A percentile compares a stretch with the other conserved stretches of the same genome.
Conservation (phyloP, 1,140 invertebrate genomes). For the Acarapis woodi region DNA sequence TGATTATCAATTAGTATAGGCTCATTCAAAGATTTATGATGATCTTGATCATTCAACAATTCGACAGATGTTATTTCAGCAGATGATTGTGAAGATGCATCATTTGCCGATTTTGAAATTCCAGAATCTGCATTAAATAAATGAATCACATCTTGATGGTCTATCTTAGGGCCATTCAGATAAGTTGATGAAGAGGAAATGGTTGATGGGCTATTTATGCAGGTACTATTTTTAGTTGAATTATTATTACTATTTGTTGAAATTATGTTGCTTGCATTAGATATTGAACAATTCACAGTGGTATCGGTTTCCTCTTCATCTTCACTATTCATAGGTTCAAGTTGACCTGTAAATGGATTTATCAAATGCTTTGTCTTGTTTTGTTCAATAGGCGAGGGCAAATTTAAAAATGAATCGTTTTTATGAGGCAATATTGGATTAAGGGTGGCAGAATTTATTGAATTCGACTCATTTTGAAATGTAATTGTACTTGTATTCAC, state of each 20-base stretch:
- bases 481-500: too few relatives aligned
- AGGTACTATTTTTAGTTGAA: constrained; percentile 10
- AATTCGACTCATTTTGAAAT: too few relatives aligned
- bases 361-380: constrained; percentile 36
- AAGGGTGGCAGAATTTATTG: too few relatives aligned
- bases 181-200: constrained; percentile 10
- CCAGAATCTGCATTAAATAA: constrained; percentile 12
- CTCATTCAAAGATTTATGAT: too few relatives aligned
- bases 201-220: constrained; percentile 10
- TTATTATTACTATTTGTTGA: constrained; percentile 4
- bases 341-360: constrained; percentile 51
- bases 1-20: too few relatives aligned
- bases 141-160: too few relatives aligned
- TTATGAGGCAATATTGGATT: too few relatives aligned
- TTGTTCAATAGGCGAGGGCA: constrained; percentile 8
- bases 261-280: not conserved
- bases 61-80: constrained; percentile 7
- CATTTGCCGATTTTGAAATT: constrained; percentile 11
- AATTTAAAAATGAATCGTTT: constrained; percentile 4
- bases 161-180: too few relatives aligned
- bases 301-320: constrained; percentile 14
- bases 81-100: constrained; percentile 11
- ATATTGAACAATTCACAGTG: not conserved
- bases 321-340: constrained; percentile 39
- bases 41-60: too few relatives aligned